Evolutionary conservation across 30 jellyfish, hydroid and myxozoan genomes (phyloP).

Genomic region (Cassiopea andromeda): DNA sequence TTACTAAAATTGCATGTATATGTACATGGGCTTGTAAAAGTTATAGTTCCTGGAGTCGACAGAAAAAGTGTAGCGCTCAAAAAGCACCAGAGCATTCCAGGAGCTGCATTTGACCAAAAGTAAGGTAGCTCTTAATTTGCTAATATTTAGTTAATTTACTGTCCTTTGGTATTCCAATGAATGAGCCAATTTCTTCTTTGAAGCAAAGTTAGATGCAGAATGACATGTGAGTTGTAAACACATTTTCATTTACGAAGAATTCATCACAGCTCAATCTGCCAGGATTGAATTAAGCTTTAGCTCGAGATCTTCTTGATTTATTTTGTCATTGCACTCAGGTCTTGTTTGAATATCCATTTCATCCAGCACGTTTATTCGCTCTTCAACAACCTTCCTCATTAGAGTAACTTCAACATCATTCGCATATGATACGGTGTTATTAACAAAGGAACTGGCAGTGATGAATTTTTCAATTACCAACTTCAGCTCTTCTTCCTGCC

Average conservation of each 20-base stretch:
- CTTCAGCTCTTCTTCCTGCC: constrained; percentile 20
- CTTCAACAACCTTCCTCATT: constrained; percentile 3
- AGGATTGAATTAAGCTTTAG: neutral
- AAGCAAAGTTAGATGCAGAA: no score
- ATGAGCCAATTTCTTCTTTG: no score
- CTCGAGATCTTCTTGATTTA: neutral
- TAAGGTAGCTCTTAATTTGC: no score
- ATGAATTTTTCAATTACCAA: neutral
- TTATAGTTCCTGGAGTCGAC: no score
- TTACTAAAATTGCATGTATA: no score
- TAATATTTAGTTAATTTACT: no score
- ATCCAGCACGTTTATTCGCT: constrained; percentile 12
- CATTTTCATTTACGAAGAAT: neutral
- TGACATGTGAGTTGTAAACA: neutral
- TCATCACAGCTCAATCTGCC: neutral
- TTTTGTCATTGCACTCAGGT: constrained; percentile 21
- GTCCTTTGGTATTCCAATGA: no score
- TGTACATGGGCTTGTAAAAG: no score
- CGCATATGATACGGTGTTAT: constrained; percentile 15
- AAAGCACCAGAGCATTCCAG: no score
- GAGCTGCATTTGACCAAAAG: no score
- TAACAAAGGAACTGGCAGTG: constrained; percentile 28
- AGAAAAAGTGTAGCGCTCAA: no score
- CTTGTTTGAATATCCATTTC: neutral
- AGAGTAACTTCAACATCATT: constrained; percentile 46